Evolutionary conservation across 2,888 invertebrate genomes (phyloP), one percentile per base, ranked within the genome.

Genomic region (Smittia sp.): DNA sequence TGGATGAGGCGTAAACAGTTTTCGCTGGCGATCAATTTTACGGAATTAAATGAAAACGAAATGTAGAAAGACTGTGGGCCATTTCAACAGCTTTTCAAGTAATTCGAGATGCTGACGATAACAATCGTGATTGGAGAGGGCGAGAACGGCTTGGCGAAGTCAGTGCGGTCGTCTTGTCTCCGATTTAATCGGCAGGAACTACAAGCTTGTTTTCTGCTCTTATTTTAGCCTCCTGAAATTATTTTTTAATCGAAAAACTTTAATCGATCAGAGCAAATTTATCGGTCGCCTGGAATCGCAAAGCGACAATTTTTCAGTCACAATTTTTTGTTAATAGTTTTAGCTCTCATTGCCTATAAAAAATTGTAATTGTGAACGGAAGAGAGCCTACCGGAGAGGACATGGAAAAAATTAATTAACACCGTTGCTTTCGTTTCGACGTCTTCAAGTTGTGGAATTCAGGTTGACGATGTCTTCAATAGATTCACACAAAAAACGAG

Each of bases 1-100:
- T 63, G 63, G 63, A 63, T 20, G 58, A 58, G 63, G 63, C 63
- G 63, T 63, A 63, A 63, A 27, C 63, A 20, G 63, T 63, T 63
- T 63, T 63, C 63, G 27, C 63, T 63, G 24, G 63, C 22, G 18
- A 13, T 58, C 58, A 18, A 46, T 46, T 46, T 58, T 58, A n/a
- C 58, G 58, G 22, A 58, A 22, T 18, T 20, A n/a, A 58, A 7
- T 58, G 58, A 58, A 46, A 15, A 46, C 15, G 58, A 58, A 20
- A 58, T 20, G 22, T 13, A 58, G 4, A 20, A 58, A 18, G 58
- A 58, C 11, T 58, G 58, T 7, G 2, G 58, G 58, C 18, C 58
- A 1, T 22, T 58, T 58, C 58, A 58, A 58, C 58, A 18, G 3
- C 52, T 4, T 22, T 58, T 15, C 22, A n/a, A 2, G 58, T 58